Evolutionary conservation across 2,888 invertebrate species (phyloP).

Genomic region (Coenonympha arcania): DNA sequence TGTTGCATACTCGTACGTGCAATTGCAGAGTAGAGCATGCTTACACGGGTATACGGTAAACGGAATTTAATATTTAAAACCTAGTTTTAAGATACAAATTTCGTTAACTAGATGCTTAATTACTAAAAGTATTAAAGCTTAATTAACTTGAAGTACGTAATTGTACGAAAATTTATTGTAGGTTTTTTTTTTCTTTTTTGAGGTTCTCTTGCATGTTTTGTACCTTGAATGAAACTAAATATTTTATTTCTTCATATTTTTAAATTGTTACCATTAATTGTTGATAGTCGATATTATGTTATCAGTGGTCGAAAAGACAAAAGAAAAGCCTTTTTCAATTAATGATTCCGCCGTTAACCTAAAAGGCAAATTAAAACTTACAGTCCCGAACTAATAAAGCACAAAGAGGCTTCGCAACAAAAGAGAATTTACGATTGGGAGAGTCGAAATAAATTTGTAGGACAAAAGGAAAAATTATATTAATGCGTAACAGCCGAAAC

Average conservation of each 20-base stretch:
- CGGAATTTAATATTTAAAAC: not conserved
- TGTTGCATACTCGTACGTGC: slow-evolving; percentile 17
- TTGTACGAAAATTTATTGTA: too few species aligned
- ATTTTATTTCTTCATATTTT: too few species aligned
- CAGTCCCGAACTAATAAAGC: slow-evolving; percentile 9
- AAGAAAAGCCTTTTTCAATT: not conserved
- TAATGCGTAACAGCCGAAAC: slow-evolving; percentile 47
- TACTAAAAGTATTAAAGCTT: too few species aligned
- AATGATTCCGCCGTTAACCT: not conserved
- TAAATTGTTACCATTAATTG: too few species aligned
- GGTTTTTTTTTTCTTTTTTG: too few species aligned
- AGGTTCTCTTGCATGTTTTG: too few species aligned
- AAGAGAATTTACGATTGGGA: slow-evolving; percentile 21
- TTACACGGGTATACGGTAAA: not conserved
- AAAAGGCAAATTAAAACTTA: slow-evolving; percentile 5
- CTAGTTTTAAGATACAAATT: not conserved
- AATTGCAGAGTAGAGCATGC: slow-evolving; percentile 9
- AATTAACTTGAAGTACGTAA: not conserved
- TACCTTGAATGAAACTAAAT: too few species aligned
- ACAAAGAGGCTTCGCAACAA: slow-evolving; percentile 16
- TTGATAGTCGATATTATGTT: too few species aligned
- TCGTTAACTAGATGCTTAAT: too few species aligned
- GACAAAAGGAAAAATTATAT: slow-evolving; percentile 48
- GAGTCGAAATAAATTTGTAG: slow-evolving; percentile 33
- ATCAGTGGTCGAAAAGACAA: too few species aligned